Evolutionary conservation across 2,888 invertebrate genomes (phyloP).

Genomic region (Oscheius sp.): DNA sequence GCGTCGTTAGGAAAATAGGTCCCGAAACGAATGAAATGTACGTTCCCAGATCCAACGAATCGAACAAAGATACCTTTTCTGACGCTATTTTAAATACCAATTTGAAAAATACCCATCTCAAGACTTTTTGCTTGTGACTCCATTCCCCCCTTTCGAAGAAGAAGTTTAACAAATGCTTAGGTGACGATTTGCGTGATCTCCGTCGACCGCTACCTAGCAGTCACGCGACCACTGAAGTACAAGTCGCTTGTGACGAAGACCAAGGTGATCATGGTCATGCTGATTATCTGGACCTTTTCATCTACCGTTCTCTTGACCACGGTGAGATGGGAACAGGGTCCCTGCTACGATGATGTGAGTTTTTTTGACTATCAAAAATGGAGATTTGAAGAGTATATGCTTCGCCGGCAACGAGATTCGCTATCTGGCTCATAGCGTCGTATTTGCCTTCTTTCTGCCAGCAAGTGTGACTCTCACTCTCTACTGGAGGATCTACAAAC

Average conservation of each 20-base stretch:
- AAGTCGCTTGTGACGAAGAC: slow-evolving; percentile 71
- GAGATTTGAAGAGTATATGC: slow-evolving; percentile 55
- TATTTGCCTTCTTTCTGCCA: slow-evolving; percentile 73
- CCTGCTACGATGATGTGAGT: slow-evolving; percentile 63
- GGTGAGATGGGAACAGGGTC: slow-evolving; percentile 68
- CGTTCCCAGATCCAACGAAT: too few relatives aligned
- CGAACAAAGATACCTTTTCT: too few relatives aligned
- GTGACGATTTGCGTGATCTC: slow-evolving; percentile 78
- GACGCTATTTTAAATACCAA: too few relatives aligned
- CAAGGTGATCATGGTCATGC: slow-evolving; percentile 66
- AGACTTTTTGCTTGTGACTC: too few relatives aligned
- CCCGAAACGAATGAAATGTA: too few relatives aligned
- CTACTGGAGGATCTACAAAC: slow-evolving; percentile 72
- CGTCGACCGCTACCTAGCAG: slow-evolving; percentile 74
- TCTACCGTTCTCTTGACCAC: slow-evolving; percentile 69
- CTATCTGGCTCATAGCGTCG: slow-evolving; percentile 72
- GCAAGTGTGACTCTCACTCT: slow-evolving; percentile 73
- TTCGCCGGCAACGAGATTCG: slow-evolving; percentile 72
- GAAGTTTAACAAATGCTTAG: slow-evolving; percentile 43
- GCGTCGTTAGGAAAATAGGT: too few relatives aligned
- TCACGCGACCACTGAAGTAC: slow-evolving; percentile 73
- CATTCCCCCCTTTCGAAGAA: neutral
- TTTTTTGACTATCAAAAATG: neutral
- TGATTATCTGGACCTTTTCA: slow-evolving; percentile 71
- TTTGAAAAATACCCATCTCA: too few relatives aligned